phyloP scores from a whole-genome alignment of 1,140 invertebrate species.

The Oreohelix idahoensis region DNA sequence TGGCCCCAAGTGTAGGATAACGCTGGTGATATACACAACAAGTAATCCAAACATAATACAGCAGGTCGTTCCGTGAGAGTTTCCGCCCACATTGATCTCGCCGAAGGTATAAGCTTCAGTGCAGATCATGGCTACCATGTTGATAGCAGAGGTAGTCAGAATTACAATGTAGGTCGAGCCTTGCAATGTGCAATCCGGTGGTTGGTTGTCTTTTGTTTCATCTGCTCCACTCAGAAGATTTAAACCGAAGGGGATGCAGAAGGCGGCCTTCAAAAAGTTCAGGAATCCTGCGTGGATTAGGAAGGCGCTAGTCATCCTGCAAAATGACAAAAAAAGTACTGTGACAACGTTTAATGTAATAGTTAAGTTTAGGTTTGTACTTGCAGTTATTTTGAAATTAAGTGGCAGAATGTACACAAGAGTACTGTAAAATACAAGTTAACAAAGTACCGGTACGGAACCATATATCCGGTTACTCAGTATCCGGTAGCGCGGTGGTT shows the following conservation, averaged over 20 bases:
- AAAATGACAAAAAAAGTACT: too few relatives aligned
- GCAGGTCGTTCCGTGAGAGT: constrained; percentile 65
- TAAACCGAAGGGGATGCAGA: constrained; percentile 71
- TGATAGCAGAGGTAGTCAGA: constrained; percentile 70
- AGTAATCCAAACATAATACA: constrained; percentile 71
- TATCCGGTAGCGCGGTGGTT: too few relatives aligned
- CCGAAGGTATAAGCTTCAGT: constrained; percentile 72
- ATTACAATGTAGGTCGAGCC: constrained; percentile 69
- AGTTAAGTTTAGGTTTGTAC: too few relatives aligned
- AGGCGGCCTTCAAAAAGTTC: constrained; percentile 67
- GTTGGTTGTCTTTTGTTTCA: constrained; percentile 31
- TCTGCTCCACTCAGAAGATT: constrained; percentile 66
- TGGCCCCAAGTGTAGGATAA: constrained; percentile 72
- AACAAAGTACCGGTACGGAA: too few relatives aligned
- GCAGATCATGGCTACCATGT: constrained; percentile 72
- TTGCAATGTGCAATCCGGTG: constrained; percentile 64
- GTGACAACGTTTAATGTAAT: too few relatives aligned
- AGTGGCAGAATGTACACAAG: too few relatives aligned
- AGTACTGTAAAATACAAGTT: too few relatives aligned
- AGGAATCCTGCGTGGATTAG: constrained; percentile 69
- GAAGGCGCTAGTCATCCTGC: constrained; percentile 70
- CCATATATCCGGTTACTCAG: too few relatives aligned
- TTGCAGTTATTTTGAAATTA: too few relatives aligned
- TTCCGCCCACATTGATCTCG: constrained; percentile 69
- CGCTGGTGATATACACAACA: constrained; percentile 70